phyloP scores from a whole-genome alignment of 2,888 invertebrate genomes.

The Allygus modestus region DNA sequence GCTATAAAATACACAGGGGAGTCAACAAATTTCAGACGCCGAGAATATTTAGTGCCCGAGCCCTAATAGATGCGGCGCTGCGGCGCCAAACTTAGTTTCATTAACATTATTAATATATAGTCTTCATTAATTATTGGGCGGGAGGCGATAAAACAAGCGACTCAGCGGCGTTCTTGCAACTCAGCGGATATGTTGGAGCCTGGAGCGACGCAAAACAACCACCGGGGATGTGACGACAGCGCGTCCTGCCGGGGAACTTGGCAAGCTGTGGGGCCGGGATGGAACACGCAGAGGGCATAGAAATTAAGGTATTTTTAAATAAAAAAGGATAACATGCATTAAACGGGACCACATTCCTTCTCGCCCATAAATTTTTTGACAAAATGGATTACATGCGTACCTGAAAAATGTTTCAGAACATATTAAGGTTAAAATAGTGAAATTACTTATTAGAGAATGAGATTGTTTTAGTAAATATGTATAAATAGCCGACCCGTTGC shows the following conservation, averaged over 20 bases:
- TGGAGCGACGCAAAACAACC: slow-evolving; percentile 10
- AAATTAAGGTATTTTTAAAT: too few species aligned
- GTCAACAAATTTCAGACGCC: slow-evolving; percentile 9
- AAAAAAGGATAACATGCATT: too few species aligned
- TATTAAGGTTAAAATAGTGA: too few species aligned
- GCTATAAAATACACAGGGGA: background rate
- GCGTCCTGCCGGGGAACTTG: background rate
- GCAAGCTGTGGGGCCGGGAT: background rate
- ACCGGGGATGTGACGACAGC: background rate
- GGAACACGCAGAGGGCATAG: background rate
- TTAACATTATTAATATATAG: slow-evolving; percentile 62
- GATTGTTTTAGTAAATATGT: too few species aligned
- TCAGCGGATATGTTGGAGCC: slow-evolving; percentile 1
- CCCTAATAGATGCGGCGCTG: slow-evolving; percentile 44
- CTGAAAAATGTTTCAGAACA: too few species aligned
- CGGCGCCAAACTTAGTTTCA: slow-evolving; percentile 59
- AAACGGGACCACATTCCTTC: too few species aligned
- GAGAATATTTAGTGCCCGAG: background rate
- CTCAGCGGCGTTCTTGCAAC: slow-evolving; percentile 41
- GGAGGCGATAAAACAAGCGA: slow-evolving; percentile 56
- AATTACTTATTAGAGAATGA: too few species aligned
- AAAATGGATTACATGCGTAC: too few species aligned
- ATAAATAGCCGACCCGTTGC: too few species aligned
- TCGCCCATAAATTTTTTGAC: too few species aligned
- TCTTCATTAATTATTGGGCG: slow-evolving; percentile 58